Conservation (phyloP, 1,140 invertebrate species). For the Lysiphlebus fabarum region DNA sequence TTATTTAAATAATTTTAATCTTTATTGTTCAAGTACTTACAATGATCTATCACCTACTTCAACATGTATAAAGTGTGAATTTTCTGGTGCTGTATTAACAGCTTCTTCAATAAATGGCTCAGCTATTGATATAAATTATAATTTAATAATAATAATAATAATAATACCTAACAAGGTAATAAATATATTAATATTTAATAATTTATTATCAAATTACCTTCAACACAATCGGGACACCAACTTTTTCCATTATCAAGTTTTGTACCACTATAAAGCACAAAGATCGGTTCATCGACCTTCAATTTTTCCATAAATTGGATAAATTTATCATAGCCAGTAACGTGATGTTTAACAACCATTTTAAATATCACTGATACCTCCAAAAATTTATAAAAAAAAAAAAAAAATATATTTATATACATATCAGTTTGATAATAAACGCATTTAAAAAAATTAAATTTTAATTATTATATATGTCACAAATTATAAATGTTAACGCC, state of each 20-base stretch:
- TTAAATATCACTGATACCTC: constrained; percentile 27
- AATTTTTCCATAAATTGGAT: constrained; percentile 56
- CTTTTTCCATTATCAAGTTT: constrained; percentile 64
- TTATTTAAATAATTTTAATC: constrained; percentile 2
- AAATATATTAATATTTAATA: not conserved
- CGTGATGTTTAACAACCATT: constrained; percentile 59
- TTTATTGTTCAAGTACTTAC: constrained; percentile 48
- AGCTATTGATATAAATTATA: constrained; percentile 43
- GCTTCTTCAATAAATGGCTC: constrained; percentile 64
- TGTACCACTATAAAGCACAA: constrained; percentile 66
- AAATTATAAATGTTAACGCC: too few species aligned
- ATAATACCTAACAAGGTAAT: not conserved
- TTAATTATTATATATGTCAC: too few species aligned
- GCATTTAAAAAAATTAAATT: too few species aligned
- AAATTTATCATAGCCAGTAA: constrained; percentile 62
- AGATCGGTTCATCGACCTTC: constrained; percentile 48
- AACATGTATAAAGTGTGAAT: constrained; percentile 63
- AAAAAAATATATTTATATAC: too few species aligned
- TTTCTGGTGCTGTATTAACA: constrained; percentile 56
- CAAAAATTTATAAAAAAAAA: not conserved
- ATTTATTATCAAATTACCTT: constrained; percentile 52
- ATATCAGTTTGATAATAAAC: too few species aligned
- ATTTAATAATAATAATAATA: constrained; percentile 28
- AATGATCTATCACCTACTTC: constrained; percentile 66
- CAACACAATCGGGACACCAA: constrained; percentile 75